phyloP scores from a whole-genome alignment of 2,888 invertebrate genomes.

The Caenorhabditis afra region DNA sequence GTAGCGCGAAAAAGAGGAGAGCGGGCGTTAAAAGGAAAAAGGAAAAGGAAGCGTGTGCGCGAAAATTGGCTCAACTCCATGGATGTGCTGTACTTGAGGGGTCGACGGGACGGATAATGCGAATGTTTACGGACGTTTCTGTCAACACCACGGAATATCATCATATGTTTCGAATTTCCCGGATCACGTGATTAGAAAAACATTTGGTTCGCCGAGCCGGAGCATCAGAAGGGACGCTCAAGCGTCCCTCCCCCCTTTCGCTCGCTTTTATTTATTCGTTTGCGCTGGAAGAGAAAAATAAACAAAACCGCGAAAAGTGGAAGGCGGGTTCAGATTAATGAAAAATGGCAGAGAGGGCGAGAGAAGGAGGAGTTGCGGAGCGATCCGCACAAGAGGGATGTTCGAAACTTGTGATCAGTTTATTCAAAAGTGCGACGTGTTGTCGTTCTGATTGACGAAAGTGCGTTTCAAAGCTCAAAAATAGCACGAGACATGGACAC shows the following conservation, averaged over 20 bases:
- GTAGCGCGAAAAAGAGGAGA: slow-evolving; percentile 4
- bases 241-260: slow-evolving; percentile 7
- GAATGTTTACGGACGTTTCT: slow-evolving; percentile 48
- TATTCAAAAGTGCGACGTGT: slow-evolving; percentile 5
- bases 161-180: slow-evolving; percentile 53
- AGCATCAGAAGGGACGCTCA: slow-evolving; percentile 11
- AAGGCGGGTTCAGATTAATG: slow-evolving; percentile 5
- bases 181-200: slow-evolving; percentile 56
- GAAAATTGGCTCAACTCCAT: background rate
- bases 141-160: slow-evolving; percentile 35
- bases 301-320: slow-evolving; percentile 34
- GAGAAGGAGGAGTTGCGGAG: too few species aligned
- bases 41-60: background rate
- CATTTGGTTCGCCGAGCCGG: slow-evolving; percentile 18
- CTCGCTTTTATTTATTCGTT: slow-evolving; percentile 21
- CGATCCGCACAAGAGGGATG: background rate
- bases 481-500: background rate
- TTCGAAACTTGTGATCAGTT: slow-evolving; percentile 2
- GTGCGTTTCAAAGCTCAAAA: background rate
- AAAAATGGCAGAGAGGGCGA: background rate
- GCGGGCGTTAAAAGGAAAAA: background rate
- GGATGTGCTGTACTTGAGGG: slow-evolving; percentile 30
- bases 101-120: slow-evolving; percentile 34
- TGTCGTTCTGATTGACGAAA: background rate
- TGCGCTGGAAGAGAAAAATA: slow-evolving; percentile 20